phyloP scores from a whole-genome alignment of 2,888 invertebrate genomes.

The Drosophila affinis region DNA sequence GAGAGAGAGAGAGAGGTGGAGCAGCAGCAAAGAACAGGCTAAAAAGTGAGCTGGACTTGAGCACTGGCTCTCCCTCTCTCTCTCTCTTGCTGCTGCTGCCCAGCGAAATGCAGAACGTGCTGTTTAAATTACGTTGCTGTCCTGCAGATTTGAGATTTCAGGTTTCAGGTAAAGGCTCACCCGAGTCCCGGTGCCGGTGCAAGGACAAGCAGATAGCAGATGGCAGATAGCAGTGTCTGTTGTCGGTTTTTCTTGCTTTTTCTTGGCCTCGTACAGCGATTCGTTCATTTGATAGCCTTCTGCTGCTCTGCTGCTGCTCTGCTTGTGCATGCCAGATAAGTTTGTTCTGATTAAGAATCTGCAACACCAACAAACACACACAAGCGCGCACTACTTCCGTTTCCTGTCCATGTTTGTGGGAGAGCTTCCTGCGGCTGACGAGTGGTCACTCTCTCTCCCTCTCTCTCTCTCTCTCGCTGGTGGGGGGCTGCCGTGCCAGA shows the following conservation, averaged over 20 bases:
- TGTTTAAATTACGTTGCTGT: slow-evolving; percentile 69
- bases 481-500: slow-evolving; percentile 42
- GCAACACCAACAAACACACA: slow-evolving; percentile 43
- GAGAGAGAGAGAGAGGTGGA: not conserved
- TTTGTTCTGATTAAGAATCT: slow-evolving; percentile 80
- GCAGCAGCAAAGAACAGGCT: slow-evolving; percentile 2
- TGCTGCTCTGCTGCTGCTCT: slow-evolving; percentile 50
- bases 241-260: slow-evolving; percentile 40
- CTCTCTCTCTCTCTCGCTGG: slow-evolving; percentile 4
- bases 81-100: slow-evolving; percentile 45
- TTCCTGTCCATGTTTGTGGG: not conserved
- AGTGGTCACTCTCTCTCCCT: slow-evolving; percentile 39
- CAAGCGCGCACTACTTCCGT: not conserved
- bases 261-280: slow-evolving; percentile 47
- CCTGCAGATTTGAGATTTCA: slow-evolving; percentile 43
- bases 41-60: slow-evolving; percentile 43
- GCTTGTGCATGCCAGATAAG: slow-evolving; percentile 80
- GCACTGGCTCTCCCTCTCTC: slow-evolving; percentile 29
- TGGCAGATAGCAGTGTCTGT: slow-evolving; percentile 53
- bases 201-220: slow-evolving; percentile 56
- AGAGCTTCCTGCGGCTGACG: not conserved
- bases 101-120: slow-evolving; percentile 75
- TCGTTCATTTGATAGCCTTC: slow-evolving; percentile 51
- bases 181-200: slow-evolving; percentile 8
- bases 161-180: slow-evolving; percentile 37